A percentile compares a stretch with the other conserved stretches of the same genome.
Conservation (phyloP, 2,888 invertebrate genomes). For the Cheilosia impressa region DNA sequence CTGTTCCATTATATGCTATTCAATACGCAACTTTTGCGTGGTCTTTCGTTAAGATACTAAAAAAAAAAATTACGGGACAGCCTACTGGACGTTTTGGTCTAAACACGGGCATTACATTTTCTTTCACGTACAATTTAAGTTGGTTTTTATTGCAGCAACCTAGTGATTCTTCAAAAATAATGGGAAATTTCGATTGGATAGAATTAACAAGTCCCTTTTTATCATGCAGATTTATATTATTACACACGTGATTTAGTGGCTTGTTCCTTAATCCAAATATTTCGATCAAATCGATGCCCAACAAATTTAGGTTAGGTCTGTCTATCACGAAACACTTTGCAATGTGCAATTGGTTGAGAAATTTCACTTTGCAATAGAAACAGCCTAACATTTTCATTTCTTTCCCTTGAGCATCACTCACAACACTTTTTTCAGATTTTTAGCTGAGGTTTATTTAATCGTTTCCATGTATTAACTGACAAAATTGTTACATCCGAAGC, state of each 20-base stretch:
- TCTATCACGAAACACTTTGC: conserved; percentile 24
- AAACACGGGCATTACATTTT: conserved; percentile 14
- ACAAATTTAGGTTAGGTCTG: conserved; percentile 21
- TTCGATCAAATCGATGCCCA: conserved; percentile 39
- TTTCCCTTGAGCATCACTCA: conserved; percentile 35
- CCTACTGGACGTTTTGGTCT: conserved; percentile 25
- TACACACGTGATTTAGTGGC: conserved; percentile 14
- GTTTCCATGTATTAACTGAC: conserved; percentile 36
- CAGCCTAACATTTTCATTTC: conserved; percentile 26
- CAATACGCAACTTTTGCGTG: too few relatives aligned
- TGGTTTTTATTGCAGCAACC: conserved; percentile 37
- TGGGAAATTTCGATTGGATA: conserved; percentile 25
- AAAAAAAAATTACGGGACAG: too few relatives aligned
- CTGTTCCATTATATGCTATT: too few relatives aligned
- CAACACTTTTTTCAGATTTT: background rate
- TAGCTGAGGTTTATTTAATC: conserved; percentile 32
- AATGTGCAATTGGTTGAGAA: background rate
- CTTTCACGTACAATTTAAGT: conserved; percentile 25
- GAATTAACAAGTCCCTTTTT: conserved; percentile 14
- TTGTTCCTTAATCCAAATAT: conserved; percentile 19
- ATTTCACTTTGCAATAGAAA: conserved; percentile 30
- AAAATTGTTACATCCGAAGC: conserved; percentile 52
- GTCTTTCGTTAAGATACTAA: too few relatives aligned
- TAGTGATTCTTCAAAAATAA: conserved; percentile 18
- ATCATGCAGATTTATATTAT: conserved; percentile 7